phyloP scores from a whole-genome alignment of 2,888 invertebrate species.

The Alcis repandata region DNA sequence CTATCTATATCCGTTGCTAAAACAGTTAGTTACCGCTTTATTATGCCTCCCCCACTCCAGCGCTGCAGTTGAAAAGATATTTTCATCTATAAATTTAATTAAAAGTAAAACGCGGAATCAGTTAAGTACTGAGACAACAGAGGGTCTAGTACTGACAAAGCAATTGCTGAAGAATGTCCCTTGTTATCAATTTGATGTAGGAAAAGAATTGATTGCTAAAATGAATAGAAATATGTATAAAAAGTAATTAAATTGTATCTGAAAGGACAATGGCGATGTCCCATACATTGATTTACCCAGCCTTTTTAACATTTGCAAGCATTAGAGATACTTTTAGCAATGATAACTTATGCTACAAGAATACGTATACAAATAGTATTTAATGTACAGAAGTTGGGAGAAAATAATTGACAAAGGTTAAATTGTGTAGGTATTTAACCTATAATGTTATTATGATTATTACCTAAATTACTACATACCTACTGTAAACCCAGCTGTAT shows the following conservation, averaged over 20 bases:
- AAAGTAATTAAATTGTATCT: constrained; percentile 20
- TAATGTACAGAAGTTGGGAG: too few species aligned
- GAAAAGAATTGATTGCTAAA: constrained; percentile 16
- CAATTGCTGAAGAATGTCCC: not conserved
- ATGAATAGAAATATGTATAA: constrained; percentile 22
- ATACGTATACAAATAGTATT: too few species aligned
- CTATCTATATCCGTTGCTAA: constrained; percentile 20
- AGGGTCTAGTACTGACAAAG: not conserved
- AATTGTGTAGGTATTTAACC: too few species aligned
- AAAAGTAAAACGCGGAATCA: constrained; percentile 29
- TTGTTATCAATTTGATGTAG: constrained; percentile 6
- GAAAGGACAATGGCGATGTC: too few species aligned
- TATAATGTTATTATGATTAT: too few species aligned
- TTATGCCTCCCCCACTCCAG: constrained; percentile 33
- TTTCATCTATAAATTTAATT: constrained; percentile 26
- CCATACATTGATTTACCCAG: too few species aligned
- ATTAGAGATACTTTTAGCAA: too few species aligned
- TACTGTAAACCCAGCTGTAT: too few species aligned
- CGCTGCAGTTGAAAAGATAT: constrained; percentile 30
- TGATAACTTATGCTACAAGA: too few species aligned
- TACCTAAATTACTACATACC: too few species aligned
- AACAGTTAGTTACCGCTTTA: constrained; percentile 20
- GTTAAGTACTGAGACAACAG: constrained; percentile 16
- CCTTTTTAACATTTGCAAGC: too few species aligned
- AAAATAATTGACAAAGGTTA: too few species aligned